These are phyloP conservation scores for Ascaphus truei DNA, from an alignment of 2,113 vertebrate species.

Conservation along the genomic window DNA sequence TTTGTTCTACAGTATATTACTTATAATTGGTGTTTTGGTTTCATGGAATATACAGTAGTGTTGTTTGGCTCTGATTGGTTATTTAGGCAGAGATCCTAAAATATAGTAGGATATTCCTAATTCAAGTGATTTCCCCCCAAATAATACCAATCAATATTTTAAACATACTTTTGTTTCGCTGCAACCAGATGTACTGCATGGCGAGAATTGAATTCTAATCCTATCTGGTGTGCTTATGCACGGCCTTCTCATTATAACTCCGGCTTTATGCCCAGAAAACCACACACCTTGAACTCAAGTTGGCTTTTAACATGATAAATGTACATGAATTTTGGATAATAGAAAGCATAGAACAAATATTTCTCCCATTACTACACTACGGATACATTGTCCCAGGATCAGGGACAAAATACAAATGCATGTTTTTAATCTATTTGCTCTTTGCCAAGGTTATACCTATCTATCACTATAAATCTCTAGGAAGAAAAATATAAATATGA, in stretches of 20 bases:
- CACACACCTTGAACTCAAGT: not conserved
- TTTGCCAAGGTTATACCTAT: not conserved
- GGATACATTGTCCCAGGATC: not conserved
- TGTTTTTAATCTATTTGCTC: not conserved
- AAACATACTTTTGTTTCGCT: not conserved
- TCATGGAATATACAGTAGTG: not conserved
- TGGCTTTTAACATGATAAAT: not conserved
- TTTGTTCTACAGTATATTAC: not conserved
- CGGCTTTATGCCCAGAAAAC: slow-evolving; percentile 2
- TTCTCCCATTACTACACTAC: not conserved
- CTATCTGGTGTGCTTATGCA: not conserved
- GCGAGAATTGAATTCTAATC: not conserved
- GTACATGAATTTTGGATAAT: not conserved
- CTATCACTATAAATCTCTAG: not conserved
- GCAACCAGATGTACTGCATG: not conserved
- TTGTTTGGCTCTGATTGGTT: not conserved
- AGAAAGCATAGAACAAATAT: not conserved
- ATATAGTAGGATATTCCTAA: not conserved
- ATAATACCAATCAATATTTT: not conserved
- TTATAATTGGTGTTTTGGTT: not conserved
- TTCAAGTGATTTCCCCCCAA: not conserved
- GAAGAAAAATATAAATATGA: slow-evolving; percentile 9
- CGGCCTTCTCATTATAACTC: not conserved
- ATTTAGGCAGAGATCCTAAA: not conserved
- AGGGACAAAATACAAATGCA: not conserved